A percentile compares a stretch with the other conserved stretches of the same genome.
Evolutionary conservation across 2,113 vertebrate species (phyloP).

Genomic region (Lagenorhynchus albirostris): DNA sequence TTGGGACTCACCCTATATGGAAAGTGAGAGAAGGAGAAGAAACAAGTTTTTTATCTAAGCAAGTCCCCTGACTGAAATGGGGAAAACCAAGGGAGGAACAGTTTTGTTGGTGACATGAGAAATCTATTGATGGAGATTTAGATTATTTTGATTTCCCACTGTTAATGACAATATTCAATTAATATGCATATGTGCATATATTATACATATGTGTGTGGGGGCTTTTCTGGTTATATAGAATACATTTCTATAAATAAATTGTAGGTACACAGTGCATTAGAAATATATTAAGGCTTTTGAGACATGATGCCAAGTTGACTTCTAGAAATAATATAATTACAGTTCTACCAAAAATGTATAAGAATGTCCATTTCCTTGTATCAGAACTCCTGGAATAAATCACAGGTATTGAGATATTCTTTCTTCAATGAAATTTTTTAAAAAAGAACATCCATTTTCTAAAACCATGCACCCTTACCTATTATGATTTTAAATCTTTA

Average conservation of each 20-base stretch:
- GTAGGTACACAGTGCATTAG: background rate
- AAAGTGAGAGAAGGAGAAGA: background rate
- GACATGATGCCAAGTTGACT: background rate
- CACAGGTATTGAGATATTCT: background rate
- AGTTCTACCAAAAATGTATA: background rate
- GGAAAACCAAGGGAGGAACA: background rate
- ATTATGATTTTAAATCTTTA: background rate
- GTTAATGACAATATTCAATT: background rate
- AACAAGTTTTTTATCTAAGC: background rate
- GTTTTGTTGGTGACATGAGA: background rate
- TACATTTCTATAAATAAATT: conserved; percentile 5
- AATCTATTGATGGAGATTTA: background rate
- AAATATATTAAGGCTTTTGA: background rate
- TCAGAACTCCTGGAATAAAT: background rate
- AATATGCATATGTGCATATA: background rate
- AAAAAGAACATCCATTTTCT: background rate
- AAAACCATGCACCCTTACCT: background rate
- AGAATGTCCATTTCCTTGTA: background rate
- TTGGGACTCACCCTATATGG: background rate
- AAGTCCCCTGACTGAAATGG: background rate
- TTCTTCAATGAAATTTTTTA: background rate
- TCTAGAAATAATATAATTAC: background rate
- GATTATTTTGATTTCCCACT: background rate
- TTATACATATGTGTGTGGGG: no score
- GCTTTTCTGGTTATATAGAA: background rate